Evolutionary conservation across 2,888 invertebrate genomes (phyloP).

Genomic region (Coelinius sp.): DNA sequence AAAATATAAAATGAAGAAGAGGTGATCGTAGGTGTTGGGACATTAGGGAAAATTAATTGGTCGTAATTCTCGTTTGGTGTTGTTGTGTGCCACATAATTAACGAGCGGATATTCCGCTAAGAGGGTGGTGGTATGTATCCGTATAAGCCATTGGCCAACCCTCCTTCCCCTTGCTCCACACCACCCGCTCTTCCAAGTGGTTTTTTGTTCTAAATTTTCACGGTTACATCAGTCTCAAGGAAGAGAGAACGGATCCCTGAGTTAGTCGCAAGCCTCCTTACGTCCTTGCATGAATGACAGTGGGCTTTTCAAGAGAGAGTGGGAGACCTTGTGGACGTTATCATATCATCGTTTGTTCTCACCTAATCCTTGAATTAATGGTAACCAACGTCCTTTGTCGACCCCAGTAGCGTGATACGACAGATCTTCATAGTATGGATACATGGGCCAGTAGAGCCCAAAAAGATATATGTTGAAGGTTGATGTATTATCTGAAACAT

Average conservation of each 20-base stretch:
- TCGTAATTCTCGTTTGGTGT: slow-evolving; percentile 55
- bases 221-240: background rate
- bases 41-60: slow-evolving; percentile 58
- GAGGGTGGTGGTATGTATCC: slow-evolving; percentile 35
- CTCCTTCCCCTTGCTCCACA: too few species aligned
- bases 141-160: slow-evolving; percentile 40
- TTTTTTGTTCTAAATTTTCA: slow-evolving; percentile 32
- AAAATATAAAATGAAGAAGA: slow-evolving; percentile 15
- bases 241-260: background rate
- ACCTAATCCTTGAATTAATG: slow-evolving; percentile 70
- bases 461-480: slow-evolving; percentile 37
- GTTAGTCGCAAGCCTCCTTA: background rate
- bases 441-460: slow-evolving; percentile 31
- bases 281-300: background rate
- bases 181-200: slow-evolving; percentile 25
- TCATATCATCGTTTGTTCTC: slow-evolving; percentile 70
- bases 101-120: slow-evolving; percentile 59
- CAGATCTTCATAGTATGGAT: slow-evolving; percentile 60
- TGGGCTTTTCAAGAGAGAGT: background rate
- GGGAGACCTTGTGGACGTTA: slow-evolving; percentile 61
- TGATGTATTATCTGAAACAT: slow-evolving; percentile 26
- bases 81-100: slow-evolving; percentile 52
- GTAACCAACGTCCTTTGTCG: slow-evolving; percentile 61
- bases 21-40: slow-evolving; percentile 33
- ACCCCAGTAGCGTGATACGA: slow-evolving; percentile 58